Evolutionary conservation across 2,888 invertebrate species (phyloP), one percentile per base, ranked within the genome.

Genomic region (Polymixis lichenea): DNA sequence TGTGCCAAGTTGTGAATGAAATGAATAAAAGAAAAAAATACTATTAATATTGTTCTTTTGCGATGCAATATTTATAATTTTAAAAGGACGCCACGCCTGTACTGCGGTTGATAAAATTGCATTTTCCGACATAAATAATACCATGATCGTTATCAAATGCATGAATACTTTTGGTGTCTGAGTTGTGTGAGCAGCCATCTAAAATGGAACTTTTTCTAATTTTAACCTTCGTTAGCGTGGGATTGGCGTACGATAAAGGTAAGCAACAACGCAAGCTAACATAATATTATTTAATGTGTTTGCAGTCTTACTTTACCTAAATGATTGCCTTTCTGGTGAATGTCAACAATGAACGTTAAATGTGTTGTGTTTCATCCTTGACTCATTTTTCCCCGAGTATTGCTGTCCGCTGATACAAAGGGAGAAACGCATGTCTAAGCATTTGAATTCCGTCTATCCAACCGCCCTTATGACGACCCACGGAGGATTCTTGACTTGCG

Each of bases 161-260:
- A 66, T 73, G 88, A 83, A 76, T 77, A 46, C 17, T 64, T 58
- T 80, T 75, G 60, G 70, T 84, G 78, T 68, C 8, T 75, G 38
- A 73, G 53, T 83, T 87, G 75, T 83, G 76, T 77, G 72, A 84
- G 38, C 66, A 61, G 64, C 68, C 17, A 71, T 82, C 76, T 89
- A 88, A 75, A 86, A 94, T 94, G 94, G 89, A 92, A 88, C 79
- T 93, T 73, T 78, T 94, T 91, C 88, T 95, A 88, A 90, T 94
- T 90, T 92, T 94, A 88, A 91, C 91, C 68, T 87, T 94, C 53
- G 78, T 93, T 85, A 88, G 92, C 61, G 75, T 90, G 80, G 92
- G 89, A 67, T 81, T 92, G 78, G 94, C 93, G 28, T 94, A 92
- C 78, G 94, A 95, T 87, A 95, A 95, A 92, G 95, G 95, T 95